Conservation (phyloP, 64 coral and sea anemone genomes). For the Stichodactyla mertensii region DNA sequence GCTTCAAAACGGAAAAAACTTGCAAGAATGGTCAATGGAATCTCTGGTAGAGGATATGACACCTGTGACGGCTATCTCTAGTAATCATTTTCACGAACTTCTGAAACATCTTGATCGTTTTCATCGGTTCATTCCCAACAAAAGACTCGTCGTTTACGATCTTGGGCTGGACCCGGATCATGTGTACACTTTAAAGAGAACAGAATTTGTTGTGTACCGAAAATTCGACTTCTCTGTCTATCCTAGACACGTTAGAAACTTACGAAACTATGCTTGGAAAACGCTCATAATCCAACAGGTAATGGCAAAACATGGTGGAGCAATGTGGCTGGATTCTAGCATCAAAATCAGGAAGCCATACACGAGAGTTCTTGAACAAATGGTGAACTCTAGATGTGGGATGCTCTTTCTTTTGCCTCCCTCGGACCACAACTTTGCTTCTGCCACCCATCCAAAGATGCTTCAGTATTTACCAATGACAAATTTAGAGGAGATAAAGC, state of each 20-base stretch:
- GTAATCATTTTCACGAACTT: constrained; percentile 50
- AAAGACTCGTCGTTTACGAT: constrained; percentile 46
- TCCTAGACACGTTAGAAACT: constrained; percentile 36
- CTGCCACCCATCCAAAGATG: constrained; percentile 33
- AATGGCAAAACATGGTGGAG: constrained; percentile 42
- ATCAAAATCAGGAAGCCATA: constrained; percentile 6
- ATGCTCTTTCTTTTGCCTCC: constrained; percentile 23
- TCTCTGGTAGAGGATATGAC: constrained; percentile 1
- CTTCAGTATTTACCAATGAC: constrained; percentile 54
- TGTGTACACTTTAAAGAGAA: background rate
- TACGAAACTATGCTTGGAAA: constrained; percentile 60
- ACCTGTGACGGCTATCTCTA: constrained; percentile 43
- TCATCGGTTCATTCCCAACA: background rate
- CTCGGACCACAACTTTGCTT: constrained; percentile 1
- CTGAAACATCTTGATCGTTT: constrained; percentile 15
- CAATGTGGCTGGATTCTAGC: constrained; percentile 42
- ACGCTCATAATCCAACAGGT: constrained; percentile 28
- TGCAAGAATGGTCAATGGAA: constrained; percentile 20
- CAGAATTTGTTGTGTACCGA: constrained; percentile 35
- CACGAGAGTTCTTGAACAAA: constrained; percentile 7
- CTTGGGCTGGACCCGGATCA: constrained; percentile 16
- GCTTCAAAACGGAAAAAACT: constrained; percentile 6
- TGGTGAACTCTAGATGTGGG: constrained; percentile 17
- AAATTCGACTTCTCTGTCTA: constrained; percentile 50
- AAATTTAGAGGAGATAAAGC: background rate